Base-by-base conservation (phyloP, 2,113 vertebrate genomes). In the Morone chrysops region DNA sequence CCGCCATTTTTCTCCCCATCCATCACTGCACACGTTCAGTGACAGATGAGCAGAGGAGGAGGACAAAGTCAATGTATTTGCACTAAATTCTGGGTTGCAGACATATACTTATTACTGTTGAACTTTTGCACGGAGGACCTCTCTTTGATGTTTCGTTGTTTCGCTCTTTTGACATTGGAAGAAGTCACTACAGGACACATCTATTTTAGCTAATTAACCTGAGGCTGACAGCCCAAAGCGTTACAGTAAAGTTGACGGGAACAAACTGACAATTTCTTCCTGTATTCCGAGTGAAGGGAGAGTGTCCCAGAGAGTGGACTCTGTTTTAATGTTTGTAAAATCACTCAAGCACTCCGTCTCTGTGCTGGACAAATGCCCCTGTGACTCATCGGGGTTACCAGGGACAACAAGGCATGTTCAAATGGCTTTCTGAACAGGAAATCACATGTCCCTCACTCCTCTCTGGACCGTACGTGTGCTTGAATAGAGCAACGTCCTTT, bases 401-500 rank as follows among this genome's bases (percentile, higher is more conserved):
- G 57, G 81, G 79, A 78, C 72, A 71, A 78, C 67, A 2, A 51
- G 72, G 18, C 66, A 63, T 48, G 78, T 69, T 81, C 75, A 70
- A 70, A 40, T 61, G 53, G 68, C 12, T 17, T 54, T 54, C 50
- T 56, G 47, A 73, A 72, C 66, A 80, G n/a, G 79, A 89, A 84
- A 69, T 84, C 82, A 81, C 57, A 71, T 73, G 74, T 48, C 67
- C 61, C 53, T 22, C 14, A 5, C 57, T 36, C 65, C 38, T 67
- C 38, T 81, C 56, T 20, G 18, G 7, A 43, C 51, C 7, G 45
- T 71, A 71, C 57, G 50, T 87, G 73, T 68, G 75, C 10, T 45
- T 79, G 75, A 91, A 88, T 73, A 74, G 71, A 80, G 72, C 72
- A 9, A 72, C 53, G 25, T 78, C 40, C 80, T 66, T 48, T 79